phyloP scores from a whole-genome alignment of 2,888 invertebrate genomes.

The Odontocerum albicorne region DNA sequence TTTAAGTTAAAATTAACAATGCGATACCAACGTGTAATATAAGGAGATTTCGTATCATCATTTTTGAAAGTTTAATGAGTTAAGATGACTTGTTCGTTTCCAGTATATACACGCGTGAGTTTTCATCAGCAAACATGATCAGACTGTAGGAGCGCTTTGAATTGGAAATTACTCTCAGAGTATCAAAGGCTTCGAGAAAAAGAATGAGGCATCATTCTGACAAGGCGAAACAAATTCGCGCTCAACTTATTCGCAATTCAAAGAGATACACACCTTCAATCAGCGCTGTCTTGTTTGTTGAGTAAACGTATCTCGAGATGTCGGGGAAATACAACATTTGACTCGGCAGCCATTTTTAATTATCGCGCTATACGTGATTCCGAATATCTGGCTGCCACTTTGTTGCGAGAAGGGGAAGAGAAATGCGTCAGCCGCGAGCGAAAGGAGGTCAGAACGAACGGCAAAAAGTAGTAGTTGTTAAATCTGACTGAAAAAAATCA shows the following conservation, averaged over 20 bases:
- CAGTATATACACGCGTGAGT: no score
- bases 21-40: no score
- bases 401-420: slow-evolving; percentile 8
- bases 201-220: no score
- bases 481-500: slow-evolving; percentile 8
- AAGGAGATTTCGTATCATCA: no score
- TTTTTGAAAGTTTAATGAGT: no score
- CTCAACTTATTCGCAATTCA: slow-evolving; percentile 1
- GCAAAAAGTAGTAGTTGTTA: slow-evolving; percentile 14
- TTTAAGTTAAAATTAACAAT: no score
- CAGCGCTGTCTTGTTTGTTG: not conserved
- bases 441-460: slow-evolving; percentile 18
- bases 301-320: not conserved
- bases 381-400: slow-evolving; percentile 7
- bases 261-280: not conserved
- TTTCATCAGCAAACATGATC: no score
- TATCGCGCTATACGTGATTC: slow-evolving; percentile 6
- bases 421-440: slow-evolving; percentile 18
- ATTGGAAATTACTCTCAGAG: no score
- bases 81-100: no score
- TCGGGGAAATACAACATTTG: slow-evolving; percentile 3
- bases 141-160: no score
- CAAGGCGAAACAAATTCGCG: no score
- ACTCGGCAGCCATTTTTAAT: not conserved
- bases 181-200: no score